Base-by-base conservation (phyloP, 1,140 invertebrate species). In the Drosophila arizonae region DNA sequence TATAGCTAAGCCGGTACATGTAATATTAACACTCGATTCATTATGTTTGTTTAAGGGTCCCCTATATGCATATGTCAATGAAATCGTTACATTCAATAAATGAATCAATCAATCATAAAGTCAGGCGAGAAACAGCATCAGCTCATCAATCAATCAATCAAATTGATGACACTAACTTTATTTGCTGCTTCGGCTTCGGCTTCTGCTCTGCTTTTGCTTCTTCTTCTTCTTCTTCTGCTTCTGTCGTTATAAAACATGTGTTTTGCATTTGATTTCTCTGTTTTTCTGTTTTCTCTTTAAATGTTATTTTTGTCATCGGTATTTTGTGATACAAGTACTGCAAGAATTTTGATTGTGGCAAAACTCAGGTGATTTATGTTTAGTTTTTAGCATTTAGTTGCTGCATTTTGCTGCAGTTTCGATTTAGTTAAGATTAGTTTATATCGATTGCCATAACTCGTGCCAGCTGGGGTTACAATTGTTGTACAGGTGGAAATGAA, bases 391-490 rank as follows among this genome's bases (percentile, higher is more conserved):
- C 28, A 36, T 56, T 39, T n/a, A 13, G 13, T 56, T 56, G 8
- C 50, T 65, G 52, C 63, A 65, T 46, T 33, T 65, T 45, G 52
- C 60, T 75, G 72, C 61, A 61, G 52, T 63, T 75, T 63, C 11
- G 26, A 55, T 60, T 36, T 70, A 50, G 57, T 48, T 48, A 41
- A 13, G 43, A 51, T 51, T 48, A 33, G 61, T 61, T 79, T 30
- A 54, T 76, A 63, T 68, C 75, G 46, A 78, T 88, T 81, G 81
- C 86, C 86, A 91, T 91, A 92, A 91, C 85, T 92, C 92, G 93
- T 93, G 93, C 93, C 93, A 93, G 93, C 93, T 93, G 93, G 93
- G 93, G 93, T 93, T 91, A 91, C 89, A 91, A 70, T 84, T 79
- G 55, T 79, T 72, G 46, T 82, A 84, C 79, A 82, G 72, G 60